Base-by-base conservation (phyloP, 1,140 invertebrate species). In the Tigriopus japonicus region DNA sequence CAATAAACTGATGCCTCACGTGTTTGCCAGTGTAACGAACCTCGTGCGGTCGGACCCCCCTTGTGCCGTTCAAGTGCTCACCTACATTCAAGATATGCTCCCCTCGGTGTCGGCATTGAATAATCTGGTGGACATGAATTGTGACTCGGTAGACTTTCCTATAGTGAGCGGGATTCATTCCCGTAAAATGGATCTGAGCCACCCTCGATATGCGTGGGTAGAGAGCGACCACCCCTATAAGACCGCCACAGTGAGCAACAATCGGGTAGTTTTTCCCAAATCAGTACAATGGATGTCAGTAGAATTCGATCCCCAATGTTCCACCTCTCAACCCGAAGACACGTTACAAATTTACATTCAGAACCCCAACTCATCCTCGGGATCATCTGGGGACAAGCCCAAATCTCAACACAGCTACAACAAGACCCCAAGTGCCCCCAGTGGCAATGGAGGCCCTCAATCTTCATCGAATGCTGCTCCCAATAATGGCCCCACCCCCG, bases 161-260 rank as follows among this genome's bases (percentile, higher is more conserved):
- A 61, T 21, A 62, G 64, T 43, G 62, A 56, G 56, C 62, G 28
- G 28, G 9, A 9, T 35, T 35, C 28, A 35, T 35, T 35, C 28
- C 3, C 28, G 28, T 35, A 35, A 35, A 35, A 63, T 52, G 60
- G 63, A 49, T 62, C 63, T 52, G 63, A 63, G 49, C 63, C 65
- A 63, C 9, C 56, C 65, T 52, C 86, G 91, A 73, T 93, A 92
- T 69, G 85, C 88, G 10, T 82, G 89, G 76, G 80, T 96, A 9
- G 91, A 98, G 74, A 94, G 90, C 71, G 88, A 93, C 41, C 94
- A 98, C 77, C 94, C 93, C 0, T 98, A 98, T 72, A 89, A 90
- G 73, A 83, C 86, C 42, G 84, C 89, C 3, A 81, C 82, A 53
- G 85, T 94, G 13, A 82, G 81, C 42, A 86, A 86, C 74, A 92